phyloP scores from a whole-genome alignment of 2,113 vertebrate species.

The Ondatra zibethicus region DNA sequence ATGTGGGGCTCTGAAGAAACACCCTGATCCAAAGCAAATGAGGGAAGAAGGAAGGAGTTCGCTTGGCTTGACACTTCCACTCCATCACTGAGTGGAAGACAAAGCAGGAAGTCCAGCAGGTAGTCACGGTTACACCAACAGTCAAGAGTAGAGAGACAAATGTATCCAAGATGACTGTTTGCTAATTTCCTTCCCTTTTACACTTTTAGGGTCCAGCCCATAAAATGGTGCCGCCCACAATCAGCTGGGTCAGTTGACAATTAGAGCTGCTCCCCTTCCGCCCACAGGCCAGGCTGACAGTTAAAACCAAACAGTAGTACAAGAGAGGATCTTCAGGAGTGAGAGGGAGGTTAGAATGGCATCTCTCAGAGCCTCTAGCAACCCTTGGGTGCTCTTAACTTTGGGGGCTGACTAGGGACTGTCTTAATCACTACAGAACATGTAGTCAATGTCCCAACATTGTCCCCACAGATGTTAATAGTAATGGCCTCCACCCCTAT shows the following conservation, averaged over 20 bases:
- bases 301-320: neutral
- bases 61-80: neutral
- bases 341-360: neutral
- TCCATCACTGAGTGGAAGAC: too few species aligned
- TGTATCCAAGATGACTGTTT: neutral
- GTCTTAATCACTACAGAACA: fast-evolving
- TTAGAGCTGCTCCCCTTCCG: neutral
- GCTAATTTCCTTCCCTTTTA: neutral
- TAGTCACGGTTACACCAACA: neutral
- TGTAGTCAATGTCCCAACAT: neutral
- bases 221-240: neutral
- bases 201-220: too few species aligned
- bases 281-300: neutral
- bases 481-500: fast-evolving
- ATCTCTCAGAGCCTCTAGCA: neutral
- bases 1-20: neutral
- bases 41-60: neutral
- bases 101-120: neutral
- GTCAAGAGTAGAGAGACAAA: neutral
- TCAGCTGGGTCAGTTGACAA: neutral
- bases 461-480: too few species aligned
- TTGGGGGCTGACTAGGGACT: too few species aligned
- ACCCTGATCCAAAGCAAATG: neutral
- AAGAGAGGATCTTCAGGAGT: neutral
- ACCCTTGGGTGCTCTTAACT: fast-evolving